phyloP scores from a whole-genome alignment of 1,140 invertebrate species.

The Cotesia vestalis region DNA sequence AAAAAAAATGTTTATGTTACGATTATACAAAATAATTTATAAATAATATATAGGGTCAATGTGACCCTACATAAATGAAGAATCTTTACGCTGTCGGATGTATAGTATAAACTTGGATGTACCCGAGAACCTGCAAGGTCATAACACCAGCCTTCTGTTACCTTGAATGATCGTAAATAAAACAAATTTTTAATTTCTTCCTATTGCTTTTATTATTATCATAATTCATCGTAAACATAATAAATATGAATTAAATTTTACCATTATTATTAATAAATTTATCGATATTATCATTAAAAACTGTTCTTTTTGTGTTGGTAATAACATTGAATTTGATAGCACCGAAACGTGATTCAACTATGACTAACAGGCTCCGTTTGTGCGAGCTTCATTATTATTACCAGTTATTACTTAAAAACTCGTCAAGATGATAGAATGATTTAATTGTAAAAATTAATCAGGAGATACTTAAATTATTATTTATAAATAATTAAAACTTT shows the following conservation, averaged over 20 bases:
- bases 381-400: neutral
- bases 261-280: too few species aligned
- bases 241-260: constrained; percentile 31
- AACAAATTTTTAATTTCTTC: neutral
- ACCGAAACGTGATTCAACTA: constrained; percentile 49
- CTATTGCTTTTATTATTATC: constrained; percentile 21
- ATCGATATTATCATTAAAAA: too few species aligned
- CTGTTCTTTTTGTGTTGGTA: too few species aligned
- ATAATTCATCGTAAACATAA: neutral
- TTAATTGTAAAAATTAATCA: too few species aligned
- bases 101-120: neutral
- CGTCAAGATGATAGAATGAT: too few species aligned
- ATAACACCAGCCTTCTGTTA: constrained; percentile 28
- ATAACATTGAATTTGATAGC: constrained; percentile 37
- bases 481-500: too few species aligned
- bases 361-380: constrained; percentile 44
- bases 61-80: neutral
- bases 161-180: constrained; percentile 34
- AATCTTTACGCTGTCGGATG: constrained; percentile 13
- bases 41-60: neutral
- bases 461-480: too few species aligned
- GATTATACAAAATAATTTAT: too few species aligned
- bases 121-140: constrained; percentile 21
- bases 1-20: too few species aligned
- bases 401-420: neutral